A percentile compares a stretch with the other conserved stretches of the same genome.
Conservation (phyloP, 1,140 invertebrate genomes). For the Drosophila persimilis region DNA sequence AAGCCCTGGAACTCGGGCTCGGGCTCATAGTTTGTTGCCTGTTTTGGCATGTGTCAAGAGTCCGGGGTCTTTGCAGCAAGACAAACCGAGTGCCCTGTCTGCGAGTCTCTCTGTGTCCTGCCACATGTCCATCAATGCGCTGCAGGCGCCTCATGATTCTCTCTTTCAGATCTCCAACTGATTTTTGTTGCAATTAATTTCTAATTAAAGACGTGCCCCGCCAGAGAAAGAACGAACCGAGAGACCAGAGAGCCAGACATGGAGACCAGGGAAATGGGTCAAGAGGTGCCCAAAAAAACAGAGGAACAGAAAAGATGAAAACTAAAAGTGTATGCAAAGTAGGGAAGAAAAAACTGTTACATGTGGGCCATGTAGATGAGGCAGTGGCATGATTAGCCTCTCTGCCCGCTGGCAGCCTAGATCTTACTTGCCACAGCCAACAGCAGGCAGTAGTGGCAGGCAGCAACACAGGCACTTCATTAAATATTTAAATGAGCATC, state of each 20-base stretch:
- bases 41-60: slow-evolving; percentile 79
- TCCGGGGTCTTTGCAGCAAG: slow-evolving; percentile 39
- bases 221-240: slow-evolving; percentile 24
- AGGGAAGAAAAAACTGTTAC: slow-evolving; percentile 58
- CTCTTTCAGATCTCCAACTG: slow-evolving; percentile 7
- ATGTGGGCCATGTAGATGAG: slow-evolving; percentile 43
- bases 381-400: slow-evolving; percentile 63
- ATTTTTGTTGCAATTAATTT: slow-evolving; percentile 75
- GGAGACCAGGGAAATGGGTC: slow-evolving; percentile 57
- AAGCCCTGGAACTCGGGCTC: slow-evolving; percentile 12
- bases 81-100: slow-evolving; percentile 1
- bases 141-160: slow-evolving; percentile 53
- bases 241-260: slow-evolving; percentile 9
- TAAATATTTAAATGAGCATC: slow-evolving; percentile 82
- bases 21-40: slow-evolving; percentile 70
- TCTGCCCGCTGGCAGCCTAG: slow-evolving; percentile 36
- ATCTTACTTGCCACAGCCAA: slow-evolving; percentile 20
- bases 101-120: neutral
- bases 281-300: slow-evolving; percentile 46
- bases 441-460: slow-evolving; percentile 37
- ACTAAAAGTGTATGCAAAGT: slow-evolving; percentile 37
- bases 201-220: slow-evolving; percentile 77
- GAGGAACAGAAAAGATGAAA: slow-evolving; percentile 33
- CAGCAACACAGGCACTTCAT: slow-evolving; percentile 77
- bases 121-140: slow-evolving; percentile 75